Conservation (phyloP, 2,113 vertebrate species). For the Panthera leo region DNA sequence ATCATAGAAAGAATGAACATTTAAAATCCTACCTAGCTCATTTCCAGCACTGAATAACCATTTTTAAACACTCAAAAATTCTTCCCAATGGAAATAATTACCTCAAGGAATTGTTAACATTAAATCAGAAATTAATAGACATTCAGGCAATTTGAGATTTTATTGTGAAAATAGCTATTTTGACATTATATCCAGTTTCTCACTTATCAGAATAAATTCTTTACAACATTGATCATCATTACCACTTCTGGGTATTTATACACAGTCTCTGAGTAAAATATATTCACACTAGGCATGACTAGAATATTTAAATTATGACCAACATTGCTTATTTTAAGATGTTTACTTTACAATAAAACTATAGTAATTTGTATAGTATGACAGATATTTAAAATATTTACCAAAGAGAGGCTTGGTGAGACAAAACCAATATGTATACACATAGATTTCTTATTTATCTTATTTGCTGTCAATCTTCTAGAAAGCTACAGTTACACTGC, state of each 20-base stretch:
- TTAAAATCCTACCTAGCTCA: not conserved
- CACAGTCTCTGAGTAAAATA: constrained; percentile 55
- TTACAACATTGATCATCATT: constrained; percentile 53
- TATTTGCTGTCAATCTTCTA: not conserved
- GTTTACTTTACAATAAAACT: constrained; percentile 47
- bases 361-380: constrained; percentile 45
- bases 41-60: not conserved
- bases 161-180: constrained; percentile 77
- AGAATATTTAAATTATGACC: constrained; percentile 35
- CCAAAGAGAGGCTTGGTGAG: constrained; percentile 14
- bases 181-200: constrained; percentile 64
- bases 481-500: not conserved
- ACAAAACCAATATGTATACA: not conserved
- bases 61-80: not conserved
- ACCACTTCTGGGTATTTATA: constrained; percentile 49
- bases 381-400: constrained; percentile 48
- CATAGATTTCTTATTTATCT: not conserved
- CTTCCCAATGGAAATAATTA: not conserved
- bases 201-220: constrained; percentile 67
- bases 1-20: not conserved
- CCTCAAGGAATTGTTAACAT: constrained; percentile 12
- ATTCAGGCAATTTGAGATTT: constrained; percentile 62
- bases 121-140: constrained; percentile 30
- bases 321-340: constrained; percentile 31
- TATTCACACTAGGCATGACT: constrained; percentile 19